These are phyloP conservation scores for Megastigmus dorsalis DNA, from an alignment of 2,888 invertebrate genomes.

Conservation along the genomic window DNA sequence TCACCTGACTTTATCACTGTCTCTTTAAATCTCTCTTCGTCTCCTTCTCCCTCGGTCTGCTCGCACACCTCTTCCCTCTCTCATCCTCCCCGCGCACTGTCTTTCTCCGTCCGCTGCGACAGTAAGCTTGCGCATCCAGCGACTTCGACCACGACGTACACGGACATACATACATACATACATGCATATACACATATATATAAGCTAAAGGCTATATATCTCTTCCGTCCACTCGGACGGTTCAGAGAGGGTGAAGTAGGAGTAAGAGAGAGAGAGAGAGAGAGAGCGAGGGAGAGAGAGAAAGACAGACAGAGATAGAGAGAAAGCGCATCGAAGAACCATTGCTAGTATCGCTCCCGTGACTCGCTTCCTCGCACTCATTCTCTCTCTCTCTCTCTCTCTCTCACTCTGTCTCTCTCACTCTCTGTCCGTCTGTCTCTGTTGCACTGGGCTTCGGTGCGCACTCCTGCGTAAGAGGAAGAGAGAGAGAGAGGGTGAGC, in stretches of 20 bases:
- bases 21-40: slow-evolving; percentile 47
- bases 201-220: slow-evolving; percentile 3
- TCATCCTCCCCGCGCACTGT: not conserved
- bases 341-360: too few relatives aligned
- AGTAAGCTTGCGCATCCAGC: not conserved
- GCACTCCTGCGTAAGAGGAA: not conserved
- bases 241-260: not conserved
- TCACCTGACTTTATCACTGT: slow-evolving; percentile 49
- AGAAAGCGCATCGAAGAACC: slow-evolving; percentile 45
- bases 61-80: not conserved
- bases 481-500: not conserved
- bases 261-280: not conserved
- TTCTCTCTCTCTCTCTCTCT: slow-evolving; percentile 15
- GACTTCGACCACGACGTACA: not conserved
- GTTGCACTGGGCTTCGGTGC: not conserved
- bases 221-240: slow-evolving; percentile 17
- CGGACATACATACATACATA: not conserved
- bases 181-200: not conserved
- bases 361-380: not conserved
- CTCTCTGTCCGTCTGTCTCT: not conserved
- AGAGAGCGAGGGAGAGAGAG: not conserved
- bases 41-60: slow-evolving; percentile 7
- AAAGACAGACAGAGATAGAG: too few relatives aligned
- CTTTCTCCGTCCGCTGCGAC: not conserved
- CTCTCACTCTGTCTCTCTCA: not conserved